These are phyloP conservation scores for Ischnus inquisitorius DNA, from an alignment of 2,888 invertebrate genomes.

Conservation along the genomic window DNA sequence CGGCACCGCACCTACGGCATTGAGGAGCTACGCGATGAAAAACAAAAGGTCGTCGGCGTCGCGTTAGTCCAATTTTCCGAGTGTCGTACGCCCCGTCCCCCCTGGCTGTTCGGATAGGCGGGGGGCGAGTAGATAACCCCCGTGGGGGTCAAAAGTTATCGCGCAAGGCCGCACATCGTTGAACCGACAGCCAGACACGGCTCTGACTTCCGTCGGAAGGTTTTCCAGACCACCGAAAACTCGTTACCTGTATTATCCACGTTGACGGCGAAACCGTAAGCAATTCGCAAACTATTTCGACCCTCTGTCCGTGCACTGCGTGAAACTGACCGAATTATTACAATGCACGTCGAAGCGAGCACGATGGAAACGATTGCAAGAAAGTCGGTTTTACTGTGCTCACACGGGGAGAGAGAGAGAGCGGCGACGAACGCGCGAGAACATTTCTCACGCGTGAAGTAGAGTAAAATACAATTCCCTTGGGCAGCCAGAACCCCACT, in stretches of 20 bases:
- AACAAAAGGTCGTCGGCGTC: neutral
- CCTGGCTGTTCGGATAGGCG: neutral
- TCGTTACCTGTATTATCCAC: slow-evolving; percentile 23
- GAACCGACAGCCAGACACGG: neutral
- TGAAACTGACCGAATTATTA: slow-evolving; percentile 9
- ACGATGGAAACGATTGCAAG: neutral
- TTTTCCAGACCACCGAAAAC: neutral
- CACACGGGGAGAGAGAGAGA: neutral
- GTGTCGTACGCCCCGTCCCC: neutral
- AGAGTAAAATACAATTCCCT: slow-evolving; percentile 55
- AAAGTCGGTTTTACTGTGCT: neutral
- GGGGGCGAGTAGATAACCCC: slow-evolving; percentile 2
- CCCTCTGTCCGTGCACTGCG: neutral
- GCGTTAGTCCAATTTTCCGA: slow-evolving; percentile 33
- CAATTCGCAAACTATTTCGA: neutral
- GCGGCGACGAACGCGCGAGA: neutral
- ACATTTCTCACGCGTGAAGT: slow-evolving; percentile 57
- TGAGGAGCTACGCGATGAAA: neutral
- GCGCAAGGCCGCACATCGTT: slow-evolving; percentile 6
- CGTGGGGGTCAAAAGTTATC: slow-evolving; percentile 35
- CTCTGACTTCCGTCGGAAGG: neutral
- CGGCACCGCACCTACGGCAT: slow-evolving; percentile 4
- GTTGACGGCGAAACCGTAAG: too few species aligned
- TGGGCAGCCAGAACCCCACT: slow-evolving; percentile 21
- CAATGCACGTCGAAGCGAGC: too few species aligned